Evolutionary conservation across 2,113 vertebrate species (phyloP).

Genomic region (Hippotragus niger): DNA sequence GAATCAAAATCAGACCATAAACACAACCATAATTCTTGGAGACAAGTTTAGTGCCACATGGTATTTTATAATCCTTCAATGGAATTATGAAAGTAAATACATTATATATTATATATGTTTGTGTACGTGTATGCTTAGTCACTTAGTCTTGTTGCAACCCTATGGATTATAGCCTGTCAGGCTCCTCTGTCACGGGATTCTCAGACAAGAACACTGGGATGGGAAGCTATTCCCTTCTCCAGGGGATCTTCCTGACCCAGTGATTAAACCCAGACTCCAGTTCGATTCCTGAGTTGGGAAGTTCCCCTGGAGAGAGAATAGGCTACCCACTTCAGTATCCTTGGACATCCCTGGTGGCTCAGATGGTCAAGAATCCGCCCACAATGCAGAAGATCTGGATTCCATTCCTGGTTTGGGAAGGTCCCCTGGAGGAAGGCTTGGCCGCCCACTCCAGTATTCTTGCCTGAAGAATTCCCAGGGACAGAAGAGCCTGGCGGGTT

Average conservation of each 20-base stretch:
- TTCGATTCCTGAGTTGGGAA: neutral
- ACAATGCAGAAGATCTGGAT: neutral
- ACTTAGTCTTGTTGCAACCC: neutral
- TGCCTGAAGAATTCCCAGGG: neutral
- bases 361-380: neutral
- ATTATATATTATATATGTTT: neutral
- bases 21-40: neutral
- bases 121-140: neutral
- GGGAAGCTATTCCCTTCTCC: neutral
- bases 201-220: neutral
- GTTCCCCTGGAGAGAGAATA: neutral
- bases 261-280: neutral
- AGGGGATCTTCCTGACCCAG: neutral
- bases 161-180: neutral
- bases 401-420: neutral
- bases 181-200: neutral
- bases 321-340: neutral
- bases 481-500: neutral
- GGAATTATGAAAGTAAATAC: neutral
- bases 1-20: neutral
- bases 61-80: neutral
- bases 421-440: neutral
- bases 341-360: neutral
- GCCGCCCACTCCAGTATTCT: neutral
- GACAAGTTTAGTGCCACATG: neutral